Evolutionary conservation across 2,888 invertebrate genomes (phyloP), one percentile per base, ranked within the genome.

Genomic region (Macrosiphum euphorbiae): DNA sequence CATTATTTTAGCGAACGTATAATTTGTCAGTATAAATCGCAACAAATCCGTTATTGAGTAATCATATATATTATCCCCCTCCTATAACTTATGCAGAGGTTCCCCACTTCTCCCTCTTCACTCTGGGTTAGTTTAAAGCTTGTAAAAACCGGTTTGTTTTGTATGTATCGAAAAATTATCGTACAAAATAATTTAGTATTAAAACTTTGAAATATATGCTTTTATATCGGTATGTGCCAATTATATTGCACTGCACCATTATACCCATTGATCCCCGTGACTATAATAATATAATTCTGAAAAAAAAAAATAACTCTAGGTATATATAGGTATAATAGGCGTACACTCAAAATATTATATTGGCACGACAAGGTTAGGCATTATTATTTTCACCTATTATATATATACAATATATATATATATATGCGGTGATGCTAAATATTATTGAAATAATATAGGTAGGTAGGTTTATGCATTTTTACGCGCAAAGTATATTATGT

Each of bases 141-240:
- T 78, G 7, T 20, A 47, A 24, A 90, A 91, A 85, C 52, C 84
- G 55, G 91, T 84, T 91, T 55, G 8, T 84, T 91, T 91, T 52
- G 8, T 28, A 55, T 84, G 20, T 85, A 28, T 85, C 24, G 7
- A 52, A 24, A 84, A 55, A 85, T 85, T 52, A 78, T 90, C 3
- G 44, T 88, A 20, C n/a, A 88, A 88, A 90, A 90, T 67, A 55
- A 67, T 61, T 90, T 50, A 47, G 24, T n/a, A 50, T 47, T 41
- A 26, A 47, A 35, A 90, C 47, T 90, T 90, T 41, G 47, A n/a
- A 90, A 67, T 47, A 67, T 20, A 61, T 88, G 35, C 26, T 55
- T 90, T 67, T 90, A 78, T 67, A 90, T 90, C 67, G 67, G 47
- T 35, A 90, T 55, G 88, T 58, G 35, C 88, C 41, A 52, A 88